Base-by-base conservation (phyloP, 2,888 invertebrate species). In the Catocala fraxini region DNA sequence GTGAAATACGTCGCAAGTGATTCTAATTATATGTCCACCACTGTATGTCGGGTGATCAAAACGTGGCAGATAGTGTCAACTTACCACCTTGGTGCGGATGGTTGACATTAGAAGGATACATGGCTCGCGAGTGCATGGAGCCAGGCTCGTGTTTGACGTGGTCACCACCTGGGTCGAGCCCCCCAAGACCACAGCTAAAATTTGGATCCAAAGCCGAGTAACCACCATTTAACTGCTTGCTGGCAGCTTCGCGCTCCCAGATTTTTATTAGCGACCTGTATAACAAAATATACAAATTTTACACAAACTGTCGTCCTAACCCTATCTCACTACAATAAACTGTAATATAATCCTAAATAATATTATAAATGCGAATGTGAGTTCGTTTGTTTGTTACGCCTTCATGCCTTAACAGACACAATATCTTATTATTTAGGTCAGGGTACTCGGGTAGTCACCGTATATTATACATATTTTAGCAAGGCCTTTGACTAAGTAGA, bases 161-260 rank as follows among this genome's bases (percentile, higher is more conserved):
- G 71, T 95, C 94, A 75, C 95, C 96, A 81, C 96, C 95, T 69
- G 96, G 96, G 88, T 96, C 96, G 83, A 95, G 95, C 79, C 96
- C 95, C 84, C 96, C 96, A 88, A 96, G 95, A 89, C 96, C 96
- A 85, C 95, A 95, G 91, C 95, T 96, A 94, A 96, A 96, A 92
- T 92, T 95, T 87, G 95, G 94, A 63, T 95, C 95, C 87, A 90
- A 79, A 74, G 81, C 93, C 72, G 95, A 95, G 86, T 95, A 95
- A 65, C 94, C 94, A 68, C 95, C 95, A 67, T 95, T 94, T 83
- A 92, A 84, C 59, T 89, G 89, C 63, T 93, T 95, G 57, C 95
- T 94, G 35, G 95, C 90, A 35, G 95, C 95, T 77, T 97, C 97
- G 9, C 96, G 95, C 79, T 98, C 97, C 98, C 98, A 98, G 58